Evolutionary conservation across 2,888 invertebrate species (phyloP).

Genomic region (Protodeltote pygarga): DNA sequence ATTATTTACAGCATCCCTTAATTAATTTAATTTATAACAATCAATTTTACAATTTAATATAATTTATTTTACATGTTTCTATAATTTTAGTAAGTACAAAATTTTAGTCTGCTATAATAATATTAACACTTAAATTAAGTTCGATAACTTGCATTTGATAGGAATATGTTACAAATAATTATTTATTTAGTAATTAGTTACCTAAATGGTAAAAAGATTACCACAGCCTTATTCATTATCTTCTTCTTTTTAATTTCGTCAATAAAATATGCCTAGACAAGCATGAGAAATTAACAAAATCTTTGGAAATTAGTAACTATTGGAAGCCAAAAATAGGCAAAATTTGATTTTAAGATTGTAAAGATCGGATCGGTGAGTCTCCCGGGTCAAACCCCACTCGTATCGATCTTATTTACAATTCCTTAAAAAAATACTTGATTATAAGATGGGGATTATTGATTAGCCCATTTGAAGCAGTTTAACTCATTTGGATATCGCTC

Average conservation of each 20-base stretch:
- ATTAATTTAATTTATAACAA: conserved; percentile 4
- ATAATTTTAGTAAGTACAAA: conserved; percentile 7
- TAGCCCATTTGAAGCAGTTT: too few species aligned
- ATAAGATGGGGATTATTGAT: too few species aligned
- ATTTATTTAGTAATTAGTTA: conserved; percentile 5
- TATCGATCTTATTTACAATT: too few species aligned
- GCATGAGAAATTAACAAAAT: too few species aligned
- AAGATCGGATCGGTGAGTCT: too few species aligned
- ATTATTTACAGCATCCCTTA: conserved; percentile 21
- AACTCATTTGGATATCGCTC: too few species aligned
- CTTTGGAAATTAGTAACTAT: neutral
- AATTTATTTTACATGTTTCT: neutral
- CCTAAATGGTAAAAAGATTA: conserved; percentile 25
- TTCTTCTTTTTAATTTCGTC: neutral
- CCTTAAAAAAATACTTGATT: too few species aligned
- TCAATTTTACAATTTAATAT: conserved; percentile 1
- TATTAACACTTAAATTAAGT: conserved; percentile 20
- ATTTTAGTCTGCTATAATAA: conserved; percentile 3
- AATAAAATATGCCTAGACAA: neutral
- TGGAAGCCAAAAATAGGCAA: conserved; percentile 22
- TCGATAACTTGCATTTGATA: neutral
- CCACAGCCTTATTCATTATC: conserved; percentile 12
- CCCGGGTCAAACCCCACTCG: too few species aligned
- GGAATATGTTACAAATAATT: conserved; percentile 14
- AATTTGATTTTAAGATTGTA: too few species aligned